These are phyloP conservation scores for Tauraco hartlaubi DNA, from an alignment of 2,797 vertebrate genomes.

Conservation along the genomic window DNA sequence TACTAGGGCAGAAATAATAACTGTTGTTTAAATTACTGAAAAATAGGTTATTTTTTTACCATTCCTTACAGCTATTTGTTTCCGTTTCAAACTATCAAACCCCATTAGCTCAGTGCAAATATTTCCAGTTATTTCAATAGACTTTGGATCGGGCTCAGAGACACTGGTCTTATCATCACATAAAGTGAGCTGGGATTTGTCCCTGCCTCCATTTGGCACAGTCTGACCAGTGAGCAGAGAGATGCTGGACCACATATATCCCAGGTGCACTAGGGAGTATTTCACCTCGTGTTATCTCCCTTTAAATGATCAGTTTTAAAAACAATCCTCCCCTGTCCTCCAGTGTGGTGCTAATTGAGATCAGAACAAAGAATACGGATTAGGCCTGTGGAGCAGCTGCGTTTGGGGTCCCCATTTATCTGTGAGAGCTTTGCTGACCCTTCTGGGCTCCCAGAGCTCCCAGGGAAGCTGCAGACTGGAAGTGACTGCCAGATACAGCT, in stretches of 20 bases:
- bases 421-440: neutral
- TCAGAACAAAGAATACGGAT: neutral
- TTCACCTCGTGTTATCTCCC: neutral
- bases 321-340: fast-evolving
- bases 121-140: neutral
- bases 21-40: neutral
- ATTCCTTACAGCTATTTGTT: neutral
- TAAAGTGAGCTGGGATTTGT: neutral
- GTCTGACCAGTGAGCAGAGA: neutral
- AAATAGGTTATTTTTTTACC: neutral
- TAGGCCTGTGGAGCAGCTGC: neutral
- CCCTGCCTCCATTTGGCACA: neutral
- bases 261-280: neutral
- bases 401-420: neutral
- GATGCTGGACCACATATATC: neutral
- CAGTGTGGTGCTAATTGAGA: neutral
- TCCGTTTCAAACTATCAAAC: neutral
- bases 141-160: neutral
- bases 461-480: neutral
- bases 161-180: neutral
- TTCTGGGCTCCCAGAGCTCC: neutral
- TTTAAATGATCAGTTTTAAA: neutral
- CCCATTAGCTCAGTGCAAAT: neutral
- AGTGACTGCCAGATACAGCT: neutral
- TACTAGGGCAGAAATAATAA: neutral